A percentile compares a stretch with the other conserved stretches of the same genome.
Evolutionary conservation across 2,888 invertebrate genomes (phyloP).

Genomic region (Clostera curtula): DNA sequence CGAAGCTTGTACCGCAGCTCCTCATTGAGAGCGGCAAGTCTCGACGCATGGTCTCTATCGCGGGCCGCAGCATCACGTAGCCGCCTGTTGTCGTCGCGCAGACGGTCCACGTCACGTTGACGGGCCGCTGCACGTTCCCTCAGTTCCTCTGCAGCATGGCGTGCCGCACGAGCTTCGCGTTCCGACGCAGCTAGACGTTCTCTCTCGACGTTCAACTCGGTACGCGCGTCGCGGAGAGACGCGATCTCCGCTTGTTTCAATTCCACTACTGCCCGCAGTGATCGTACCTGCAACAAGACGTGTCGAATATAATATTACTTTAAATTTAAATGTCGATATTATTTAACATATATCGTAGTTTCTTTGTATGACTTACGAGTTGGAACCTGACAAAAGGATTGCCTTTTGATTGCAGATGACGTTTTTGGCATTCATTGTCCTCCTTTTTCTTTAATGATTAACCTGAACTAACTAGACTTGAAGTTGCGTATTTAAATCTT

Average conservation of each 20-base stretch:
- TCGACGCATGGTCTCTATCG: conserved; percentile 85
- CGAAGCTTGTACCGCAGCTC: conserved; percentile 90
- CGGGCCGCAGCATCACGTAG: conserved; percentile 83
- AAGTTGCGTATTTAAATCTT: too few species aligned
- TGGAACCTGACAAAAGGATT: too few species aligned
- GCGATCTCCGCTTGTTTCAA: conserved; percentile 90
- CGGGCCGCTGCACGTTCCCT: conserved; percentile 83
- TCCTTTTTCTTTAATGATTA: too few species aligned
- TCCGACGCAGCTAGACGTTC: conserved; percentile 83
- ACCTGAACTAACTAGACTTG: too few species aligned
- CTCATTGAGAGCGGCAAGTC: conserved; percentile 88
- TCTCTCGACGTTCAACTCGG: conserved; percentile 81
- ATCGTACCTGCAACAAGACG: conserved; percentile 71
- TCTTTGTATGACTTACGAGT: too few species aligned
- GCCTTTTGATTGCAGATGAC: too few species aligned
- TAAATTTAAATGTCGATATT: too few species aligned
- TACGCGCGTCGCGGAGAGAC: conserved; percentile 81
- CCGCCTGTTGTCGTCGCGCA: conserved; percentile 78
- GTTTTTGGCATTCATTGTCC: too few species aligned
- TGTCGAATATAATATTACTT: too few species aligned
- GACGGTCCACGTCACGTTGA: conserved; percentile 80
- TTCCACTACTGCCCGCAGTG: conserved; percentile 90
- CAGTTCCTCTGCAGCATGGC: conserved; percentile 91
- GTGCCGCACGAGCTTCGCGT: conserved; percentile 83
- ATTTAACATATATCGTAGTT: too few species aligned